Conservation (phyloP, 2,888 invertebrate genomes). For the Thyatira batis region DNA sequence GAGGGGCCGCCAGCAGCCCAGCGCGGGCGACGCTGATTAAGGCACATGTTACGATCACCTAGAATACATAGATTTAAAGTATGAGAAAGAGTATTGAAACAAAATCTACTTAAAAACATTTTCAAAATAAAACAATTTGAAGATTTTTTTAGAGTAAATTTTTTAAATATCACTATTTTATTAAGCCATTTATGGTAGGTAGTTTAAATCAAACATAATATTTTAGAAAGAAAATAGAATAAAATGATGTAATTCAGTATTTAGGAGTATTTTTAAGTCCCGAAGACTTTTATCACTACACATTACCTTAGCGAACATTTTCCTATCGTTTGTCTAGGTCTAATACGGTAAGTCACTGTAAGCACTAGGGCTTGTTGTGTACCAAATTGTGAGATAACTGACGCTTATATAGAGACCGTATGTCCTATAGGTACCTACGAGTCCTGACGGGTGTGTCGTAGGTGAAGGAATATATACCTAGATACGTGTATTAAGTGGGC, state of each 20-base stretch:
- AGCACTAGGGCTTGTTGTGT: slow-evolving; percentile 73
- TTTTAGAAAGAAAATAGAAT: not conserved
- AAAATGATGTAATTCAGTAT: not conserved
- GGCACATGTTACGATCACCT: slow-evolving; percentile 61
- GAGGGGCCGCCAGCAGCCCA: slow-evolving; percentile 70
- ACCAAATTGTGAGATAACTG: slow-evolving; percentile 70
- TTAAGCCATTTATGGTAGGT: too few relatives aligned
- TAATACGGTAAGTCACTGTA: slow-evolving; percentile 60
- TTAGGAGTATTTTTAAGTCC: too few relatives aligned
- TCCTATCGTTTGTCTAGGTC: slow-evolving; percentile 54
- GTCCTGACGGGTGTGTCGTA: slow-evolving; percentile 54
- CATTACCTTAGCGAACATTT: slow-evolving; percentile 77
- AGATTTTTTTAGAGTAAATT: too few relatives aligned
- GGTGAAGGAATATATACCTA: slow-evolving; percentile 53
- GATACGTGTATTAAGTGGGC: slow-evolving; percentile 59
- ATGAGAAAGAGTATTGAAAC: too few relatives aligned
- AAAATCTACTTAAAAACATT: too few relatives aligned
- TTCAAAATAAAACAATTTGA: too few relatives aligned
- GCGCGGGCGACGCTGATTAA: slow-evolving; percentile 71
- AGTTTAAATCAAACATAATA: too few relatives aligned
- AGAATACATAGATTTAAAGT: slow-evolving; percentile 11
- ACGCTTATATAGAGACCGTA: slow-evolving; percentile 72
- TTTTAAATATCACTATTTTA: too few relatives aligned
- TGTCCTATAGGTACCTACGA: slow-evolving; percentile 67
- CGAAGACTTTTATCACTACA: slow-evolving; percentile 12